These are phyloP conservation scores for Microcebus jonahi DNA, from an alignment of 2,113 vertebrate species.

Conservation along the genomic window DNA sequence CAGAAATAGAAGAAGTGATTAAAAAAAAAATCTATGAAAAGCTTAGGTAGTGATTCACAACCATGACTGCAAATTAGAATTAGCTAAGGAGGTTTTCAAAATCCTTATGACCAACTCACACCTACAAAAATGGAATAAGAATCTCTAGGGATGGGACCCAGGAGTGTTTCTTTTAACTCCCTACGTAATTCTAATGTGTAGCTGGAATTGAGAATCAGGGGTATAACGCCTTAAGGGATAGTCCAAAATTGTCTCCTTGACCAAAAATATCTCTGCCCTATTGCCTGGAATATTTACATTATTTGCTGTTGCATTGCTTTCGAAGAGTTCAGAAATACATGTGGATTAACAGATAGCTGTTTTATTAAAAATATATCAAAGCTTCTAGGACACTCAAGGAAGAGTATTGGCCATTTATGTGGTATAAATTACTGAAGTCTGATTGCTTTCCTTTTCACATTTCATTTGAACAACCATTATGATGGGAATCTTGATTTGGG, in stretches of 20 bases:
- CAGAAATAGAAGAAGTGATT: not conserved
- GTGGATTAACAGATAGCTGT: not conserved
- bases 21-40: not conserved
- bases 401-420: not conserved
- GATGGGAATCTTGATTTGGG: not conserved
- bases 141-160: not conserved
- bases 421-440: not conserved
- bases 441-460: not conserved
- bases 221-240: not conserved
- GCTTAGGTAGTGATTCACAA: not conserved
- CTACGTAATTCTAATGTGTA: not conserved
- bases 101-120: not conserved
- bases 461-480: not conserved
- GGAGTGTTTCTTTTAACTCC: not conserved
- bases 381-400: not conserved
- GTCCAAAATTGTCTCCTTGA: not conserved
- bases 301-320: not conserved
- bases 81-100: not conserved
- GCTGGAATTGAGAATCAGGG: not conserved
- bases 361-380: not conserved
- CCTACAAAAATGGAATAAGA: not conserved
- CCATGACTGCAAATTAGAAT: not conserved
- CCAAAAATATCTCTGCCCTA: not conserved
- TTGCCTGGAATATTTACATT: not conserved
- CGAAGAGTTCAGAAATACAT: not conserved